phyloP scores from a whole-genome alignment of 2,113 vertebrate species.

The Sinocyclocheilus maitianheensis region DNA sequence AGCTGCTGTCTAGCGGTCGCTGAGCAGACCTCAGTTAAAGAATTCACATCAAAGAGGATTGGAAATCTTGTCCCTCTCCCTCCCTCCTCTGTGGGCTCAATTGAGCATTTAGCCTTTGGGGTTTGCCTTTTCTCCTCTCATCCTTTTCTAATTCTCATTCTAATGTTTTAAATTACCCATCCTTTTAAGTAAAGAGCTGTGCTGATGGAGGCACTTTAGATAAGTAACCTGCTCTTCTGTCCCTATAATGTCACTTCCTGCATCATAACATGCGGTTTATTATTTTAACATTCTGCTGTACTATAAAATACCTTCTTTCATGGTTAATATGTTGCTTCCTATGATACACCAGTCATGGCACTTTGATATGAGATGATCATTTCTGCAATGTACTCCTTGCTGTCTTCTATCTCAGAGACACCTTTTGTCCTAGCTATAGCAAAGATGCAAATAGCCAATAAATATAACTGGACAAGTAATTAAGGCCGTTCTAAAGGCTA shows the following conservation, averaged over 20 bases:
- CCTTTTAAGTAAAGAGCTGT: conserved; percentile 38
- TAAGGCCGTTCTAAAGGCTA: too few relatives aligned
- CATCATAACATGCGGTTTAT: background rate
- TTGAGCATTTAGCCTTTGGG: conserved; percentile 61
- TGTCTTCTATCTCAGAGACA: too few relatives aligned
- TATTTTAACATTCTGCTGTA: background rate
- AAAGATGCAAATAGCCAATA: background rate
- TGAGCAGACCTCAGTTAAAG: conserved; percentile 68
- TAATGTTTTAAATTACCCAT: conserved; percentile 33
- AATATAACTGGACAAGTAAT: background rate
- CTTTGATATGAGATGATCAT: background rate
- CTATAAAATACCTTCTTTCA: background rate
- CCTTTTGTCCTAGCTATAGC: background rate
- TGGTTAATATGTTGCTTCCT: background rate
- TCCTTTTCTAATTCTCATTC: conserved; percentile 27
- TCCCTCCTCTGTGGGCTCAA: conserved; percentile 60
- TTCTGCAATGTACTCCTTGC: too few relatives aligned
- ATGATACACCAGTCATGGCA: background rate
- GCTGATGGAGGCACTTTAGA: conserved; percentile 18
- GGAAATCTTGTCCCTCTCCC: conserved; percentile 57
- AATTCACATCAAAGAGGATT: conserved; percentile 73
- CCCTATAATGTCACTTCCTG: background rate
- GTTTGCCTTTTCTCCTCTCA: conserved; percentile 47
- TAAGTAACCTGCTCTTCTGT: conserved; percentile 6
- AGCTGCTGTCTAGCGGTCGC: conserved; percentile 73